Evolutionary conservation across 2,888 invertebrate genomes (phyloP).

Genomic region (Tetrapedia diversipes): DNA sequence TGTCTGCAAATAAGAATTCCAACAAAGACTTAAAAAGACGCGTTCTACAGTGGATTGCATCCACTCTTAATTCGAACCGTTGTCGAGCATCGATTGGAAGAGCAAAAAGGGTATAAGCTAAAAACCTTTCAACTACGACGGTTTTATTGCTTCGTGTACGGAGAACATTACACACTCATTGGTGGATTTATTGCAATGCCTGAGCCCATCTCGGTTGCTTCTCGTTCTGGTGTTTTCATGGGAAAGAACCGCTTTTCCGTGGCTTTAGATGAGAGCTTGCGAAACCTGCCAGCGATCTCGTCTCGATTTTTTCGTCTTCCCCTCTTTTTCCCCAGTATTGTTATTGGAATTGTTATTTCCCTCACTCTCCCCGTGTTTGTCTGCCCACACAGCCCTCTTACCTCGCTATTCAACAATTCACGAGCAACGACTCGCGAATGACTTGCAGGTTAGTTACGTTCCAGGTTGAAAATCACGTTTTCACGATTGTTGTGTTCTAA

Average conservation of each 20-base stretch:
- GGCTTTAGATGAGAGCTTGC: conserved; percentile 1
- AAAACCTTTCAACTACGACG: conserved; percentile 33
- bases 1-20: too few relatives aligned
- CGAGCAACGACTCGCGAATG: neutral
- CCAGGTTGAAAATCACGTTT: neutral
- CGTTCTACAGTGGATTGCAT: too few relatives aligned
- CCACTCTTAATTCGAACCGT: too few relatives aligned
- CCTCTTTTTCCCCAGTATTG: neutral
- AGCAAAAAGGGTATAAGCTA: conserved; percentile 28
- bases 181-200: conserved; percentile 33
- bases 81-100: conserved; percentile 39
- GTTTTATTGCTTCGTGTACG: conserved; percentile 39
- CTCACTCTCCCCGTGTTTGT: neutral
- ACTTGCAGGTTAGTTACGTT: neutral
- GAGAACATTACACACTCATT: conserved; percentile 21
- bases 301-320: neutral
- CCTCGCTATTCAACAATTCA: neutral
- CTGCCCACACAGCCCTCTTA: too few relatives aligned
- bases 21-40: too few relatives aligned
- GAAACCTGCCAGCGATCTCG: neutral
- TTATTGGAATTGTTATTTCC: neutral
- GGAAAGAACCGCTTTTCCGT: conserved; percentile 30
- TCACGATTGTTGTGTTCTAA: too few relatives aligned
- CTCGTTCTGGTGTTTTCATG: conserved; percentile 7
- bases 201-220: conserved; percentile 8